These are phyloP conservation scores for Lichenostomus cassidix DNA, from an alignment of 2,113 vertebrate genomes.

Conservation along the genomic window DNA sequence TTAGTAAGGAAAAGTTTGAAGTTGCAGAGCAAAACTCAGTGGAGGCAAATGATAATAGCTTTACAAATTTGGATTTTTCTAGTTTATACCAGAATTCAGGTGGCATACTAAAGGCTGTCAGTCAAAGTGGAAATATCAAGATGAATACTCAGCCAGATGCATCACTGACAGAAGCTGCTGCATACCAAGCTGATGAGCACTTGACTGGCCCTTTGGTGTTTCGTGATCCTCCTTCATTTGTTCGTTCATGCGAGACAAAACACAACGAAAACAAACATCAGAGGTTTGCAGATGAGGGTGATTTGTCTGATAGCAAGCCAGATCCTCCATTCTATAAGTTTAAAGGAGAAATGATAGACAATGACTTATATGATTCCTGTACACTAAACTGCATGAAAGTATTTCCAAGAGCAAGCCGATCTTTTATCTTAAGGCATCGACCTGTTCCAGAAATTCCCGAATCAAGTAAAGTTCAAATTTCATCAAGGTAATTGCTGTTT, in stretches of 20 bases:
- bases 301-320: constrained; percentile 16
- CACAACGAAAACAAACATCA: constrained; percentile 32
- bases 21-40: background rate
- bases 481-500: constrained; percentile 65
- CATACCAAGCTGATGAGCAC: background rate
- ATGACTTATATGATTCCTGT: constrained; percentile 81
- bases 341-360: constrained; percentile 86
- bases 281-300: constrained; percentile 43
- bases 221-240: background rate
- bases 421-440: constrained; percentile 86
- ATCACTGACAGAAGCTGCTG: constrained; percentile 9
- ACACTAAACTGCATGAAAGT: background rate
- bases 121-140: background rate
- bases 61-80: background rate
- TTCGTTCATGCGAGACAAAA: background rate
- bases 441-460: constrained; percentile 88
- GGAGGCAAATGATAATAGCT: background rate
- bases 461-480: constrained; percentile 28
- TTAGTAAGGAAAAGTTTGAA: background rate
- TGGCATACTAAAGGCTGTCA: background rate
- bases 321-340: constrained; percentile 59
- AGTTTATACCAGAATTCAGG: constrained; percentile 10
- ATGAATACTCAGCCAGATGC: background rate
- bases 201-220: background rate
- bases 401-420: constrained; percentile 66